Base-by-base conservation (phyloP, 2,113 vertebrate species). In the Sinocyclocheilus anophthalmus region DNA sequence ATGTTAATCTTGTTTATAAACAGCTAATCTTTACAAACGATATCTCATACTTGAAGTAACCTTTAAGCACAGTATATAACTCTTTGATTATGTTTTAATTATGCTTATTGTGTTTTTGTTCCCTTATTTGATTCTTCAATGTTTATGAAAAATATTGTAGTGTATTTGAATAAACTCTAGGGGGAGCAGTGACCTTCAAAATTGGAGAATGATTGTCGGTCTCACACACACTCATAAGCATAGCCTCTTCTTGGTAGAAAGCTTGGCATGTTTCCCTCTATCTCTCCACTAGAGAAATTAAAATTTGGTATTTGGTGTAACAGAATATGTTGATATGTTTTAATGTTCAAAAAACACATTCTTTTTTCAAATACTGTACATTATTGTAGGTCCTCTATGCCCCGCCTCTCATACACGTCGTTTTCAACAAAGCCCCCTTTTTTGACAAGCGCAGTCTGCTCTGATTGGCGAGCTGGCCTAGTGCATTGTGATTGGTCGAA, bases 101-200 rank as follows among this genome's bases (percentile, higher is more conserved):
- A 26, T 50, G 45, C 7, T 50, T 7, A 42, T 24, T 45, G 48
- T 33, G 22, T 33, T 10, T 59, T 42, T 55, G 16, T 22, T 55
- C 1, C 4, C 24, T 13, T n/a, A 7, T 11, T 6, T 2, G 18
- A 33, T 39, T 12, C 8, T 76, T 50, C 24, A 16, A 8, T 20
- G n/a, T 48, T 65, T 22, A 33, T 83, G n/a, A 24, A 50, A 65
- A 39, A 14, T 0, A 5, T 26, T 91, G 86, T 78, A 91, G 33
- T 88, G 65, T 30, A 30, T 5, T 3, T 5, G 12, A 73, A 0
- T 61, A 12, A 59, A 0, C 91, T 89, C 48, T 86, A 90, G 92
- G 59, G 53, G 92, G 90, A 77, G 79, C 67, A 92, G 83, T 88
- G 57, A 11, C 11, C 90, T 16, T 85, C 24, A 88, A 24, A 84